A percentile compares a stretch with the other conserved stretches of the same genome.
Evolutionary conservation across 2,888 invertebrate genomes (phyloP).

Genomic region (Agonopterix heracliana): DNA sequence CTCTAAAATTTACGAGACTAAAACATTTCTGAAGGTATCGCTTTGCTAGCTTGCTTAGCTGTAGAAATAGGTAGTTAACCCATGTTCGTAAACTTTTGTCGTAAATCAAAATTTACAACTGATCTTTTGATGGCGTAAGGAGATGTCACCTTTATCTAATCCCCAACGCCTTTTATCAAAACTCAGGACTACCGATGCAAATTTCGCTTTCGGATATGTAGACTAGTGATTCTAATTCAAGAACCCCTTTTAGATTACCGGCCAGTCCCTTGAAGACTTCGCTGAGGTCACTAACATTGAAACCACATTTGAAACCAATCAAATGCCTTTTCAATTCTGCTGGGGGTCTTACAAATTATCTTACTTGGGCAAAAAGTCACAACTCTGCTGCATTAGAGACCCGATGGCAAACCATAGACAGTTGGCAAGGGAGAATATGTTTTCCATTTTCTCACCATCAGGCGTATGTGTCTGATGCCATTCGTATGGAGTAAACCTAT

Average conservation of each 20-base stretch:
- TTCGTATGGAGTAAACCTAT: slow-evolving; percentile 96
- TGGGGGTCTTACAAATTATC: slow-evolving; percentile 41
- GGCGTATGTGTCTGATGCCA: slow-evolving; percentile 94
- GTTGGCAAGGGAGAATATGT: slow-evolving; percentile 94
- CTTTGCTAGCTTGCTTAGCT: too few relatives aligned
- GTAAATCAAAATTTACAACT: too few relatives aligned
- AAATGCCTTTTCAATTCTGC: slow-evolving; percentile 25
- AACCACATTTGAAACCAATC: slow-evolving; percentile 20
- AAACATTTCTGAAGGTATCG: too few relatives aligned
- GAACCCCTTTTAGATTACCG: slow-evolving; percentile 19
- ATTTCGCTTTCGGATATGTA: slow-evolving; percentile 26
- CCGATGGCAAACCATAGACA: slow-evolving; percentile 99
- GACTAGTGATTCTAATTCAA: slow-evolving; percentile 23
- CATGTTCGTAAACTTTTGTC: too few relatives aligned
- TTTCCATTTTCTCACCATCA: slow-evolving; percentile 90
- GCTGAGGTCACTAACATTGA: slow-evolving; percentile 62
- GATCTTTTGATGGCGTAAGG: too few relatives aligned
- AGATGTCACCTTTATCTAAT: too few relatives aligned
- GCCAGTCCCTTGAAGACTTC: slow-evolving; percentile 45
- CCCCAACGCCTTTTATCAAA: too few relatives aligned
- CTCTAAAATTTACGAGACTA: too few relatives aligned
- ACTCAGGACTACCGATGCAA: neutral
- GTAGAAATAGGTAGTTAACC: too few relatives aligned
- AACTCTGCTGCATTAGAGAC: slow-evolving; percentile 96
- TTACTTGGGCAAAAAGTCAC: slow-evolving; percentile 96